Evolutionary conservation across 2,797 vertebrate genomes (phyloP), one percentile per base, ranked within the genome.

Genomic region (Phrynocephalus forsythii): DNA sequence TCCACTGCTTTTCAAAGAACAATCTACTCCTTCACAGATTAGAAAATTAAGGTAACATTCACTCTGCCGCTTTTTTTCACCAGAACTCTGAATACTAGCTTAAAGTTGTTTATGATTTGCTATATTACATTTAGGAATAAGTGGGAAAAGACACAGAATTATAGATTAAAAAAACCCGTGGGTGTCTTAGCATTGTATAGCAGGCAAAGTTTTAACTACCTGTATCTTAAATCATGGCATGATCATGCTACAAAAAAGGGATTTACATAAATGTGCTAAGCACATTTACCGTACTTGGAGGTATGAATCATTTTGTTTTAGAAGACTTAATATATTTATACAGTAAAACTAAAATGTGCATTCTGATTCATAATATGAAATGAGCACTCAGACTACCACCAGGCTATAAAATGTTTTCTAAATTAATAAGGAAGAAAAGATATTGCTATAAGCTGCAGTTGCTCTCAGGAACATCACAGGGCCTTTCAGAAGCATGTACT

Each of bases 21-120:
- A 94, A 92, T 92, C 79, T 88, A 96, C 95, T 97, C 96, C 96
- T 97, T 96, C 95, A 95, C 89, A 95, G 94, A 95, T 89, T 92
- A 94, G 93, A 92, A 95, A 96, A 96, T 96, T 95, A 96, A 96
- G 96, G 95, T 96, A 96, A 96, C 38, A 95, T 94, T 91, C 93
- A 95, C 89, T 92, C 92, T 86, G 89, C 69, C 79, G 90, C 81
- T 89, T 90, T 87, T 92, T 90, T 88, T 80, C 33, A 89, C 67
- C 89, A 63, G 68, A 88, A 2, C 68, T 86, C 90, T 79, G 93
- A 91, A 86, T 20, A 89, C 67, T 38, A 88, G 75, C 50, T 94
- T 73, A 83, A 76, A 83, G 15, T 56, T 56, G 6, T 63, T 18
- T 63, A 63, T 63, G 38, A 44, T 56, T 72, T 68, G 3, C 22